Evolutionary conservation across 2,113 vertebrate species (phyloP).

Genomic region (Planiliza haematocheilus): DNA sequence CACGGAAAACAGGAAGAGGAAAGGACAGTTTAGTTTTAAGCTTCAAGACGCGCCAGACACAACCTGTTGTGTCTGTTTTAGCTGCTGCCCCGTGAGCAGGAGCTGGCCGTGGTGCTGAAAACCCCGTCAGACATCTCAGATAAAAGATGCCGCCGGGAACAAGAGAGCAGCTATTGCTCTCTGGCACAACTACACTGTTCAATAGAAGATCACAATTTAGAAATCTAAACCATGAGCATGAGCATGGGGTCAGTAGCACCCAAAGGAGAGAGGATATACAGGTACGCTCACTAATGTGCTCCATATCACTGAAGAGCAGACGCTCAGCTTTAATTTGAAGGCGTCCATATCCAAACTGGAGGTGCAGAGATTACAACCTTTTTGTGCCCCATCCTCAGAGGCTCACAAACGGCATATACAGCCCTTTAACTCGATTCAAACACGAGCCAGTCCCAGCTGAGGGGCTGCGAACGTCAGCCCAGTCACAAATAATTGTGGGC

Average conservation of each 20-base stretch:
- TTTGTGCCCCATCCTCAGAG: no score
- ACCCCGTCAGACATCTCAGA: not conserved
- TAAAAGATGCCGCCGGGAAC: constrained; percentile 5
- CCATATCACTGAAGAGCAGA: no score
- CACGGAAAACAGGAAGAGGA: not conserved
- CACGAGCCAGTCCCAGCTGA: no score
- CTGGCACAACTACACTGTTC: not conserved
- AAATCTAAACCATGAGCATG: constrained; percentile 7
- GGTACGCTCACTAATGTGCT: not conserved
- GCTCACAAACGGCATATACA: no score
- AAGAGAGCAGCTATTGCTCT: constrained; percentile 27
- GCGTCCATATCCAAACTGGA: no score
- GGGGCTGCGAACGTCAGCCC: no score
- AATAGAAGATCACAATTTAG: not conserved
- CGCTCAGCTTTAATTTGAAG: no score
- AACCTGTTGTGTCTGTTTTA: not conserved
- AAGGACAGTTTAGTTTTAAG: constrained; percentile 14
- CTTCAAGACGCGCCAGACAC: not conserved
- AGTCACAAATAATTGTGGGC: no score
- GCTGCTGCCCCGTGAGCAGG: not conserved
- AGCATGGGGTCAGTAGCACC: not conserved
- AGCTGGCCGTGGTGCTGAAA: constrained; percentile 47
- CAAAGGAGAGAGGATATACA: not conserved
- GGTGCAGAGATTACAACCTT: no score
- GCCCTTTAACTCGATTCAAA: no score